phyloP scores from a whole-genome alignment of 1,140 invertebrate genomes.

The Pseudomyrmex pallidus region DNA sequence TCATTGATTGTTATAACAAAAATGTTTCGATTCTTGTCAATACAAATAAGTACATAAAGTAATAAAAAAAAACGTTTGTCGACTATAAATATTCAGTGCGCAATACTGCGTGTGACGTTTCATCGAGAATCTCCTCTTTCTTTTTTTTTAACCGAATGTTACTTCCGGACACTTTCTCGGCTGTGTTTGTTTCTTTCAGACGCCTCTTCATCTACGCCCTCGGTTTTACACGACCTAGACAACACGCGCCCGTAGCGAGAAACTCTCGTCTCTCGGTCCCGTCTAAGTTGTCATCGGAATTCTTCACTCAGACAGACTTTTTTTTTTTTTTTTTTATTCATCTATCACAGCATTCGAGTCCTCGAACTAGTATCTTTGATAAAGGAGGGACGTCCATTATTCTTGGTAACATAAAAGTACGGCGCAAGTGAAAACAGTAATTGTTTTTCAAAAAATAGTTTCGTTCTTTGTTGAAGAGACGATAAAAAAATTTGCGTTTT shows the following conservation, averaged over 20 bases:
- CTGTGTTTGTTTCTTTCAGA: not conserved
- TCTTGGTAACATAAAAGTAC: too few species aligned
- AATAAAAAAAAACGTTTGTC: too few species aligned
- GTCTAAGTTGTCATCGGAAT: not conserved
- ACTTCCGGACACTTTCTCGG: slow-evolving; percentile 32
- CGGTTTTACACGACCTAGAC: slow-evolving; percentile 67
- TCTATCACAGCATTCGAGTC: not conserved
- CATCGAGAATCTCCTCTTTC: not conserved
- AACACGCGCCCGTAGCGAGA: slow-evolving; percentile 5
- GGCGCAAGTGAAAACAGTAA: too few species aligned
- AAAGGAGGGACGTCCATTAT: too few species aligned
- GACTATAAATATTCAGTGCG: not conserved
- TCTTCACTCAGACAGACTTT: not conserved
- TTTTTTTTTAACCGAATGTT: not conserved
- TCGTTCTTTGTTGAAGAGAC: too few species aligned
- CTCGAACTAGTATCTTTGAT: not conserved
- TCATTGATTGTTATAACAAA: too few species aligned
- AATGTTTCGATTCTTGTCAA: too few species aligned
- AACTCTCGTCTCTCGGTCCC: not conserved
- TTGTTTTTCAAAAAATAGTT: too few species aligned
- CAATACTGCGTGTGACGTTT: not conserved
- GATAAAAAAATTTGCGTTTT: too few species aligned
- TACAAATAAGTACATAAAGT: too few species aligned
- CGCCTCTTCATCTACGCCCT: slow-evolving; percentile 44
- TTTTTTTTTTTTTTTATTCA: not conserved